Evolutionary conservation across 2,888 invertebrate genomes (phyloP).

Genomic region (Leucophenga maculata): DNA sequence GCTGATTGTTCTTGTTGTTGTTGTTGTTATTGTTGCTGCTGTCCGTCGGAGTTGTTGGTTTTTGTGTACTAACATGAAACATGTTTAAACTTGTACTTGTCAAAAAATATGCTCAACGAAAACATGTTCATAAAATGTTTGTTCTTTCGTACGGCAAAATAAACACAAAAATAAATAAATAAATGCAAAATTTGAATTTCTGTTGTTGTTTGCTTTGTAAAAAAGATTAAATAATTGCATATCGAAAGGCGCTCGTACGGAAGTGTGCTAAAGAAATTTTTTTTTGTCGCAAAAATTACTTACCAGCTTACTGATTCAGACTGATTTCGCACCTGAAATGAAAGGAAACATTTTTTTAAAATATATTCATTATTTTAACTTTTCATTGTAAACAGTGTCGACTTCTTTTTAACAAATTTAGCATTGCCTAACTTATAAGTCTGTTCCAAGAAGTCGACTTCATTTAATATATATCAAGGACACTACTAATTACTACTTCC

Average conservation of each 20-base stretch:
- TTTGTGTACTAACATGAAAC: not conserved
- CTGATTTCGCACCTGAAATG: too few species aligned
- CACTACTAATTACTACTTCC: too few species aligned
- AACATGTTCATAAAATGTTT: conserved; percentile 1
- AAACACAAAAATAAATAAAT: not conserved
- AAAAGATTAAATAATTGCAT: too few species aligned
- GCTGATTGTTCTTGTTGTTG: conserved; percentile 1
- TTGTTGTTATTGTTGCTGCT: conserved; percentile 14
- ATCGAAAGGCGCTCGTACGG: too few species aligned
- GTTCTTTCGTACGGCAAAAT: not conserved
- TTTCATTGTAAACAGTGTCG: too few species aligned
- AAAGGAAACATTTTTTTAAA: too few species aligned
- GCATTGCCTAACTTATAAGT: too few species aligned
- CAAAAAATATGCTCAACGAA: not conserved
- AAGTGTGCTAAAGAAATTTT: not conserved
- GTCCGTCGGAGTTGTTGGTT: not conserved
- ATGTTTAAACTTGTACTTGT: conserved; percentile 7
- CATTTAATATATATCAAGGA: too few species aligned
- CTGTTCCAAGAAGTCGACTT: too few species aligned
- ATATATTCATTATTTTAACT: too few species aligned
- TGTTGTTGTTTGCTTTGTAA: not conserved
- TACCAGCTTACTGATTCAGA: too few species aligned
- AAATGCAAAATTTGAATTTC: not conserved
- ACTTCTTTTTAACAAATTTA: too few species aligned
- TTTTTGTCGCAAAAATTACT: not conserved